Percentiles rank a stretch among this genome's conserved stretches.
Evolutionary conservation across 2,797 vertebrate species (phyloP).

Genomic region (Arnoldichthys spilopterus): DNA sequence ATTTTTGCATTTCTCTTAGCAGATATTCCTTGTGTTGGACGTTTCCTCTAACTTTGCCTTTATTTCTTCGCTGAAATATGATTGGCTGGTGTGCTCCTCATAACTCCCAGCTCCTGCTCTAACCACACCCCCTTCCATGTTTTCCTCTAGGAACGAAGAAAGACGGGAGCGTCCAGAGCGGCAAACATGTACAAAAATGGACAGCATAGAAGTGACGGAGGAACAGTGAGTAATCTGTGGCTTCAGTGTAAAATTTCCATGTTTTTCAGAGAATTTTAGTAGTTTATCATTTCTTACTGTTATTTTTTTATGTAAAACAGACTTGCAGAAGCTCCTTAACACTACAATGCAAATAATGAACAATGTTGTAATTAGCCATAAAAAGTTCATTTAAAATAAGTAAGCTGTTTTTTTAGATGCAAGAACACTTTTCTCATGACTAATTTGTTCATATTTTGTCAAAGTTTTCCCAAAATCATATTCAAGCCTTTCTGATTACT

Average conservation of each 20-base stretch:
- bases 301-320: too few relatives aligned
- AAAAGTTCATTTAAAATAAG: too few relatives aligned
- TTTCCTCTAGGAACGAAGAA: constrained; percentile 90
- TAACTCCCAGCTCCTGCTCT: background rate
- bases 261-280: background rate
- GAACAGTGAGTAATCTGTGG: constrained; percentile 85
- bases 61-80: background rate
- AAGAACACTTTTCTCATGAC: too few relatives aligned
- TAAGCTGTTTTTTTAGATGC: too few relatives aligned
- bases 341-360: too few relatives aligned
- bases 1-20: too few relatives aligned
- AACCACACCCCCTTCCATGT: background rate
- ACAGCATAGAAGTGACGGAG: constrained; percentile 91
- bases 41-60: too few relatives aligned
- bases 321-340: too few relatives aligned
- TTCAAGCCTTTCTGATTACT: background rate
- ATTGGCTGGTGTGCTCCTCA: background rate
- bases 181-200: constrained; percentile 91
- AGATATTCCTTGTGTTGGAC: too few relatives aligned
- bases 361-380: too few relatives aligned
- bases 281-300: background rate
- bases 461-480: background rate
- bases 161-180: constrained; percentile 86
- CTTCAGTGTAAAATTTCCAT: background rate
- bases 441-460: too few relatives aligned